These are phyloP conservation scores for Steinernema khuongi DNA, from an alignment of 1,140 invertebrate species.

Conservation along the genomic window DNA sequence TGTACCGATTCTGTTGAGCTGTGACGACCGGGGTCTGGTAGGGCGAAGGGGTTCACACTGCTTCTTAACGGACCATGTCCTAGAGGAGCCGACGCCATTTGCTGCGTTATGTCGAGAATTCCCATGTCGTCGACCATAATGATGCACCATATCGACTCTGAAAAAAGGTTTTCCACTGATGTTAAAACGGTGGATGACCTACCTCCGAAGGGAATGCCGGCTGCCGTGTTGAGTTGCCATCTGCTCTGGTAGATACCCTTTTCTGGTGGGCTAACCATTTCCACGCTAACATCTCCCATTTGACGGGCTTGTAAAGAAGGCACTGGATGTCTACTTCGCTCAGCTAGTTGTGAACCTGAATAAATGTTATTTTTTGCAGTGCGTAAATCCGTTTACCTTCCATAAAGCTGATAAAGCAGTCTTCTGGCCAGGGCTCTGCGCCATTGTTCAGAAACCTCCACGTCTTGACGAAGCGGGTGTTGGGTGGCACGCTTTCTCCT, in stretches of 20 bases:
- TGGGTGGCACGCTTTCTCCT: conserved; percentile 71
- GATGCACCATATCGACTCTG: conserved; percentile 70
- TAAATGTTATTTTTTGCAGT: conserved; percentile 70
- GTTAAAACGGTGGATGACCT: conserved; percentile 43
- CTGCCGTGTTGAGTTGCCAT: conserved; percentile 75
- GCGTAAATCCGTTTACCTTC: conserved; percentile 71
- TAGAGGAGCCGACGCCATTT: conserved; percentile 62
- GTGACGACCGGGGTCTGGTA: not conserved
- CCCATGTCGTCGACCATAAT: conserved; percentile 68
- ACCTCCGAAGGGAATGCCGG: conserved; percentile 78
- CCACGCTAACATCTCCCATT: conserved; percentile 67
- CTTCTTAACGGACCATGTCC: not conserved
- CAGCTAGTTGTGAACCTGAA: conserved; percentile 65
- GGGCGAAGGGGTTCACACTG: not conserved
- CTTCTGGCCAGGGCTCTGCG: not conserved
- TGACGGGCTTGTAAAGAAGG: conserved; percentile 68
- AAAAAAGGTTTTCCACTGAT: conserved; percentile 48
- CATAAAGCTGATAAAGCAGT: conserved; percentile 26
- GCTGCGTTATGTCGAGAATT: conserved; percentile 69
- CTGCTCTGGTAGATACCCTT: conserved; percentile 73
- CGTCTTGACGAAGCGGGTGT: conserved; percentile 71
- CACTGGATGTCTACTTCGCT: conserved; percentile 65
- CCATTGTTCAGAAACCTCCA: conserved; percentile 73
- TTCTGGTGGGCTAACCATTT: conserved; percentile 68
- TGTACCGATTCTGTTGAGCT: conserved; percentile 6